Evolutionary conservation across 2,888 invertebrate genomes (phyloP), one percentile per base, ranked within the genome.

Genomic region (Plebejus anna): DNA sequence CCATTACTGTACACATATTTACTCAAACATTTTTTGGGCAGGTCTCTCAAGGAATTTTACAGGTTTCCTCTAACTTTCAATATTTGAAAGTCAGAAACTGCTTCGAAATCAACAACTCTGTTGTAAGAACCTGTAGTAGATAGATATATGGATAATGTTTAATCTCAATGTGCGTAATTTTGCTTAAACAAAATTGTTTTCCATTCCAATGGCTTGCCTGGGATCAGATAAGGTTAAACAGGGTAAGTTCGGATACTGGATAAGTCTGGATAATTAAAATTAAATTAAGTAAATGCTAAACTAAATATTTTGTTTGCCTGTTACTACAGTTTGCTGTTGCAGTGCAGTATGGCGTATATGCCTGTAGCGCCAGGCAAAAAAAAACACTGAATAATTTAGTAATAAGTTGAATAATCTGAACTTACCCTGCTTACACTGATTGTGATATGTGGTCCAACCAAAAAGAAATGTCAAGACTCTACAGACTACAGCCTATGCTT

Each of bases 1-100:
- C 16, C 36, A 70, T 13, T 5, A 16, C 38, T 70, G 32, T 70
- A 32, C 66, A 70, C 36, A 16, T 9, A 28, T 61, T 76, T 7
- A 75, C 36, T 11, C 13, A 36, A 32, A 32, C 32, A 16, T 75
- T 66, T 32, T 66, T 66, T 66, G 66, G 66, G 36, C 73, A 73
- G 73, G 73, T 73, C 73, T 73, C 47, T 55, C 73, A 51, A 6
- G 73, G 73, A 73, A 51, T 73, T 28, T 55, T 73, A 55, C 73
- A 73, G 73, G 55, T 73, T 73, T 28, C 73, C 3, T 55, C 73
- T 6, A 51, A 51, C 22, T 71, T n/a, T 51, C 51, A 51, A 13
- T 32, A 55, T 32, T 55, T 73, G 55, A 51, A 73, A 73, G 47
- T 55, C 13, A 73, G 32, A 73, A 51, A 73, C 73, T 73, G 51